These are phyloP conservation scores for Troides oblongomaculatus DNA, from an alignment of 2,888 invertebrate species.

Conservation along the genomic window DNA sequence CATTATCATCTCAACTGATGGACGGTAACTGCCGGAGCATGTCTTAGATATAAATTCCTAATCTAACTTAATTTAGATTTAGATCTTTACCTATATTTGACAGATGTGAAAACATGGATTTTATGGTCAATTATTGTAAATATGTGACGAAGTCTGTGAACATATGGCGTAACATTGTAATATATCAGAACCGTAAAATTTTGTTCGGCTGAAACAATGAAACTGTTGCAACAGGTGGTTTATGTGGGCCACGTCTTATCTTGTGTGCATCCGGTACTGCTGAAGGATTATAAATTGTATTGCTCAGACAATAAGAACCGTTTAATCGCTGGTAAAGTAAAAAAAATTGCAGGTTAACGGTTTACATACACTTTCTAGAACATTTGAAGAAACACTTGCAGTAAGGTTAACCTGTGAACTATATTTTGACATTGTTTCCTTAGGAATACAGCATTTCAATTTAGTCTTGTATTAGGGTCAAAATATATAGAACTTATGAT, in stretches of 20 bases:
- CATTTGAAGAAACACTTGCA: too few relatives aligned
- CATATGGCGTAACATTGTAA: conserved; percentile 9
- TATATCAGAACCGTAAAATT: conserved; percentile 22
- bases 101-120: background rate
- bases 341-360: background rate
- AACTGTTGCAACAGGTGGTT: conserved; percentile 30
- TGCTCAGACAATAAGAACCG: background rate
- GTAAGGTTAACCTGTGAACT: too few relatives aligned
- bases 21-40: too few relatives aligned
- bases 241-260: conserved; percentile 31
- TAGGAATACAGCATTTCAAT: too few relatives aligned
- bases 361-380: too few relatives aligned
- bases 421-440: too few relatives aligned
- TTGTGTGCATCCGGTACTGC: conserved; percentile 12
- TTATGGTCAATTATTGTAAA: background rate
- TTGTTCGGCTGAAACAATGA: conserved; percentile 20
- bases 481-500: too few relatives aligned
- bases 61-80: too few relatives aligned
- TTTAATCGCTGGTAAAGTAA: background rate
- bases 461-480: too few relatives aligned
- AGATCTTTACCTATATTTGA: too few relatives aligned
- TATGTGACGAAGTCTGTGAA: background rate
- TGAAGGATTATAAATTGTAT: conserved; percentile 6
- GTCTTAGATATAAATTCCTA: too few relatives aligned
- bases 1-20: too few relatives aligned